Evolutionary conservation across 2,113 vertebrate genomes (phyloP).

Genomic region (Crotalus tigris): DNA sequence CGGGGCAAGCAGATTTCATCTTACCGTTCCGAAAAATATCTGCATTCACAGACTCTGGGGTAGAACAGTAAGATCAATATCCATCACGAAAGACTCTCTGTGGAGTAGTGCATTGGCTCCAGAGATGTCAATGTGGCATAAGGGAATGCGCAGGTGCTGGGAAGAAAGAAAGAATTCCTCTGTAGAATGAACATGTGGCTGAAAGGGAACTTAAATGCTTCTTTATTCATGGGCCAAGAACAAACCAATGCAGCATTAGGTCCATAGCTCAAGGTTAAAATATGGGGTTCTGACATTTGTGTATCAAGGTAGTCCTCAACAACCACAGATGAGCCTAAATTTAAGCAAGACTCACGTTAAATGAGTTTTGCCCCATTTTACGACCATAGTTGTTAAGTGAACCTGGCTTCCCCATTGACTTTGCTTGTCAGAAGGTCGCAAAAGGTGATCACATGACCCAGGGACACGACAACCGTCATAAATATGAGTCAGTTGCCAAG

Average conservation of each 20-base stretch:
- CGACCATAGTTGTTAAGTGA: background rate
- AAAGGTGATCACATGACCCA: background rate
- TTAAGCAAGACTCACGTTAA: background rate
- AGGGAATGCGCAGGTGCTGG: background rate
- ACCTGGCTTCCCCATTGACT: background rate
- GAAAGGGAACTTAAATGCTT: background rate
- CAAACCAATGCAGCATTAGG: background rate
- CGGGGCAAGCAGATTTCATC: conserved; percentile 71
- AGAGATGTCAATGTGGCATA: background rate
- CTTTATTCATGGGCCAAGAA: background rate
- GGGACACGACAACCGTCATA: background rate
- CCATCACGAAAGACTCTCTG: background rate
- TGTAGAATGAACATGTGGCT: background rate
- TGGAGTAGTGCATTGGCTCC: background rate
- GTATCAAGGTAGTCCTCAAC: background rate
- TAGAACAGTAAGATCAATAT: background rate
- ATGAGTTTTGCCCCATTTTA: background rate
- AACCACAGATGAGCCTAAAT: background rate
- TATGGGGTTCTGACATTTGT: background rate
- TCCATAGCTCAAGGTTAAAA: background rate
- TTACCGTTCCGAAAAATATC: conserved; percentile 64
- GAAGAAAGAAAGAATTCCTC: conserved; percentile 35
- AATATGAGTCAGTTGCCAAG: background rate
- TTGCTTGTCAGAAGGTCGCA: background rate
- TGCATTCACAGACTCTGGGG: background rate